Conservation (phyloP, 2,797 vertebrate genomes). For the Microctenopoma lineatum region DNA sequence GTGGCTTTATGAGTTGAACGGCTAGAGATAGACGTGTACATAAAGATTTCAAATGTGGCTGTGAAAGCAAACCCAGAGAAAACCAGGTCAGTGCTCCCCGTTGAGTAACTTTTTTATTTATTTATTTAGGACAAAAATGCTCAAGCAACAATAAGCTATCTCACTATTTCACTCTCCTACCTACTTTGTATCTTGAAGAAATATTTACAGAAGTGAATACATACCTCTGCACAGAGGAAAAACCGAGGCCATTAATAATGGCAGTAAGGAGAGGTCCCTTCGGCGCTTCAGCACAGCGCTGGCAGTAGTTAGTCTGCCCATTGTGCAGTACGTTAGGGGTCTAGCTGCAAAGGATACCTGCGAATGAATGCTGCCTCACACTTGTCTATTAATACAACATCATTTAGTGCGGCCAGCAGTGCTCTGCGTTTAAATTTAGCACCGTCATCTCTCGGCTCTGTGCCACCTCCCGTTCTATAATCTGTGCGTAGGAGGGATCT, state of each 20-base stretch:
- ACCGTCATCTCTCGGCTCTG: constrained; percentile 71
- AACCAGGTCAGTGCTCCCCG: not conserved
- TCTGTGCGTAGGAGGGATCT: constrained; percentile 59
- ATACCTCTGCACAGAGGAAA: not conserved
- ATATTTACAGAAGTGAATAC: not conserved
- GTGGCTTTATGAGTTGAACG: constrained; percentile 28
- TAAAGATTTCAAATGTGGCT: not conserved
- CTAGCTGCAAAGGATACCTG: constrained; percentile 55
- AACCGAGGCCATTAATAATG: not conserved
- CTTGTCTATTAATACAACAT: constrained; percentile 78
- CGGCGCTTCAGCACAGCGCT: not conserved
- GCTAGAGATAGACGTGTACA: not conserved
- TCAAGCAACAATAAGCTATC: constrained; percentile 7
- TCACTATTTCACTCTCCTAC: not conserved
- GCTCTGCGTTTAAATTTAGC: constrained; percentile 78
- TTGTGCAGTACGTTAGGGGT: constrained; percentile 31
- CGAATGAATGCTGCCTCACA: constrained; percentile 66
- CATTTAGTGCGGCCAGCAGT: constrained; percentile 60
- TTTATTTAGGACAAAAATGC: constrained; percentile 2
- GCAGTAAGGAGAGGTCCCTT: not conserved
- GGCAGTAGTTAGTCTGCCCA: not conserved
- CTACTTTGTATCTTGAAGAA: not conserved
- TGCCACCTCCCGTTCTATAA: constrained; percentile 68
- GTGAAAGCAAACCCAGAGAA: not conserved
- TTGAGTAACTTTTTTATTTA: not conserved